Percentiles rank a stretch among this genome's conserved stretches.
These are phyloP conservation scores for Endotricha flammealis DNA, from an alignment of 2,888 invertebrate species.

Conservation along the genomic window DNA sequence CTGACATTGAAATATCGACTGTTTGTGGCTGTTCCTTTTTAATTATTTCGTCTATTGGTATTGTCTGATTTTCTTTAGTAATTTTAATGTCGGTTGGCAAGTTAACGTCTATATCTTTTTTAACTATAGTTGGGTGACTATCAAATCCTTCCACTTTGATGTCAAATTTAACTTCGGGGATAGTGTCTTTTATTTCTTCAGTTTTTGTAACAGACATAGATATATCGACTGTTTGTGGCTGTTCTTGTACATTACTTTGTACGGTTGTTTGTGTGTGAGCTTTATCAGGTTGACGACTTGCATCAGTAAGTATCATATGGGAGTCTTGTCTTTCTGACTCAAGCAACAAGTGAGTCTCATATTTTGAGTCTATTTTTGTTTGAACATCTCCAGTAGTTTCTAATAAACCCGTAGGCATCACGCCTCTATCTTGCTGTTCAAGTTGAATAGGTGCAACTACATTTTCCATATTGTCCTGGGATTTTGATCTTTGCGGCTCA, in stretches of 20 bases:
- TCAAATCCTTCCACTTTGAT: constrained; percentile 51
- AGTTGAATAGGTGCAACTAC: constrained; percentile 26
- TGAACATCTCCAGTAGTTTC: constrained; percentile 15
- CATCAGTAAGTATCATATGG: too few relatives aligned
- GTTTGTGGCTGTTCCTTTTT: constrained; percentile 48
- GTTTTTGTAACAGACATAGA: constrained; percentile 53
- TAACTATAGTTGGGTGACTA: constrained; percentile 28
- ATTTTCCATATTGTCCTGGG: constrained; percentile 39
- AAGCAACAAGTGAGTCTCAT: constrained; percentile 43
- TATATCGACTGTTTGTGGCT: constrained; percentile 50
- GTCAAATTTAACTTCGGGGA: constrained; percentile 52
- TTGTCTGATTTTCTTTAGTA: constrained; percentile 20
- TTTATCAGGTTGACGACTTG: too few relatives aligned
- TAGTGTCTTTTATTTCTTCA: constrained; percentile 29
- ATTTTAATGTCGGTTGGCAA: constrained; percentile 29
- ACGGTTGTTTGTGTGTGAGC: constrained; percentile 17
- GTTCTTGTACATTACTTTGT: constrained; percentile 44
- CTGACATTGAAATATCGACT: constrained; percentile 55
- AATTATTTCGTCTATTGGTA: constrained; percentile 30
- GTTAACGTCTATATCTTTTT: constrained; percentile 38
- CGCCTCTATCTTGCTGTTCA: constrained; percentile 49
- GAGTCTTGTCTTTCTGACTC: constrained; percentile 53
- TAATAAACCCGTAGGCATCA: constrained; percentile 30
- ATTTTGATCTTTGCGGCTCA: constrained; percentile 36
- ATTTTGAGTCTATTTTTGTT: constrained; percentile 27